Conservation (phyloP, 1,140 invertebrate species). For the Drosophila auraria region DNA sequence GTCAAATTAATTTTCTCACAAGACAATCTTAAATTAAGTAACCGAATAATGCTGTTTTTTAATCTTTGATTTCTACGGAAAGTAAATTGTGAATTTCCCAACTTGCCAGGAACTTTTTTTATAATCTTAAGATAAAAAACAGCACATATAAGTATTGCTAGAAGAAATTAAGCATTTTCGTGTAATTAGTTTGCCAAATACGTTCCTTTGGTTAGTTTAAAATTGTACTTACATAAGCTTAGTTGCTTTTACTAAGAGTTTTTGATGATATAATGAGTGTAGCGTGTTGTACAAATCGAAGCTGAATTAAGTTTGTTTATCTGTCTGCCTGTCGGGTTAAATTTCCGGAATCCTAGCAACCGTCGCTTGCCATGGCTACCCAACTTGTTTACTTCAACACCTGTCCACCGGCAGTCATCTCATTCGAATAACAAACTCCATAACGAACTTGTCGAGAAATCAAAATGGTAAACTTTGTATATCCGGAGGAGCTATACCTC, state of each 20-base stretch:
- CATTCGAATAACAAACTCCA: background rate
- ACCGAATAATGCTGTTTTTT: constrained; percentile 3
- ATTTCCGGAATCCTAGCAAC: constrained; percentile 52
- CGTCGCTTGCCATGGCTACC: constrained; percentile 48
- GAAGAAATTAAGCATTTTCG: constrained; percentile 17
- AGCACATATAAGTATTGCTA: background rate
- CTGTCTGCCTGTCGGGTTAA: background rate
- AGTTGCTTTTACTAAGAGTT: constrained; percentile 20
- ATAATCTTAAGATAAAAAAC: background rate
- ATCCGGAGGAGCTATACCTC: constrained; percentile 76
- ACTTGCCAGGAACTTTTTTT: background rate
- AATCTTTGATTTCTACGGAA: too few relatives aligned
- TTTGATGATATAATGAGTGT: constrained; percentile 18
- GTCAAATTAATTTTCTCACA: background rate
- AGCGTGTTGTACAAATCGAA: constrained; percentile 2
- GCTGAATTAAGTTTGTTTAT: background rate
- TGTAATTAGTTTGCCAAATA: constrained; percentile 28
- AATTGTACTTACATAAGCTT: constrained; percentile 20
- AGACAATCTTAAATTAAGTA: constrained; percentile 1
- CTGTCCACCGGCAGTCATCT: background rate
- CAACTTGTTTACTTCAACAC: constrained; percentile 20
- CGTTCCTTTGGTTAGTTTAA: constrained; percentile 25
- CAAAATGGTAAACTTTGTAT: constrained; percentile 76
- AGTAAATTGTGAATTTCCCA: background rate
- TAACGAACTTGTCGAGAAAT: background rate